Conservation (phyloP, 2,888 invertebrate species). For the Drosophila barbarae region DNA sequence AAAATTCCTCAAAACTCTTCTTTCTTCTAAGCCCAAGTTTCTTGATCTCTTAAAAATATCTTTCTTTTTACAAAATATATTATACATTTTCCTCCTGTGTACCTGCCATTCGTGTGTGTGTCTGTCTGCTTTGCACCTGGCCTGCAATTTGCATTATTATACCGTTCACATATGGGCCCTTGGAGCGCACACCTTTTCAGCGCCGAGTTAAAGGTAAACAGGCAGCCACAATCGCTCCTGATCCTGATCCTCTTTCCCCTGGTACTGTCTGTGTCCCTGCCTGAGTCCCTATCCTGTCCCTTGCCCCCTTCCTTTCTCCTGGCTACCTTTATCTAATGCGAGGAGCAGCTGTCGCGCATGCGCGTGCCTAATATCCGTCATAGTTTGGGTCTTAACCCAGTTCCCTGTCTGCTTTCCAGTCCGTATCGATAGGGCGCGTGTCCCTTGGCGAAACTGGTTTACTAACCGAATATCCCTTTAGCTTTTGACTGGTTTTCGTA, state of each 20-base stretch:
- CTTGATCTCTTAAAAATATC: neutral
- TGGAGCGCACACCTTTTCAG: slow-evolving; percentile 38
- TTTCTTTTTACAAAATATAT: neutral
- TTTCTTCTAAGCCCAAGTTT: neutral
- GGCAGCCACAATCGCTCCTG: slow-evolving; percentile 38
- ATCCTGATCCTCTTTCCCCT: slow-evolving; percentile 41
- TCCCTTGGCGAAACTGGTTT: slow-evolving; percentile 37
- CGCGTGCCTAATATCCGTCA: slow-evolving; percentile 44
- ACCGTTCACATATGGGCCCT: slow-evolving; percentile 59
- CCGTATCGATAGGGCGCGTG: slow-evolving; percentile 31
- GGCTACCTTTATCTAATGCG: slow-evolving; percentile 59
- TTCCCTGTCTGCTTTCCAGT: slow-evolving; percentile 15
- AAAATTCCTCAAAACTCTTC: rapidly evolving
- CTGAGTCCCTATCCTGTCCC: slow-evolving; percentile 43
- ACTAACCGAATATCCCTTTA: slow-evolving; percentile 29
- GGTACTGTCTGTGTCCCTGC: neutral
- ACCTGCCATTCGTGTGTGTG: slow-evolving; percentile 34
- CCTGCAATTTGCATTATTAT: slow-evolving; percentile 73
- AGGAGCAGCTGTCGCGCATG: slow-evolving; percentile 42
- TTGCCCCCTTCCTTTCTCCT: slow-evolving; percentile 18
- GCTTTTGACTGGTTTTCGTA: slow-evolving; percentile 34
- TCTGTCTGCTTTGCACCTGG: slow-evolving; percentile 74
- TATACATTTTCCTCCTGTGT: neutral
- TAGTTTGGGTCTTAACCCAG: slow-evolving; percentile 33
- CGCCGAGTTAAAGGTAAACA: slow-evolving; percentile 31